Base-by-base conservation (phyloP, 2,888 invertebrate genomes). In the Hedychridium roseum region DNA sequence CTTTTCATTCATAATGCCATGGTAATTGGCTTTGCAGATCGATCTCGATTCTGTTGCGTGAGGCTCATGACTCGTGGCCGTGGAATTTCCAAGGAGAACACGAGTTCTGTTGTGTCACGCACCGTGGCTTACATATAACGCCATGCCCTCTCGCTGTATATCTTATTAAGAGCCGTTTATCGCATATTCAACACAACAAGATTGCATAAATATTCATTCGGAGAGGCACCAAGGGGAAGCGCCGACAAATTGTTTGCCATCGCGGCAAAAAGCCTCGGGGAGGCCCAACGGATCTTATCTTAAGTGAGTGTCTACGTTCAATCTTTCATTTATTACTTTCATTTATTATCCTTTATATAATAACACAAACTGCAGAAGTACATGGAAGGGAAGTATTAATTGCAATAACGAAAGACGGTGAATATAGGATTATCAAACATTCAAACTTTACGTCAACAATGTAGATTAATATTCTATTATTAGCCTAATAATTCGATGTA, bases 201-300 rank as follows among this genome's bases (percentile, higher is more conserved):
- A 34, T 35, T 45, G 27, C 27, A 56, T 58, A 46, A 58, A 56
- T 58, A 55, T 53, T 60, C 48, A 50, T 35, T 23, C 37, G 20
- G 15, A 2, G 42, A 31, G 27, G 21, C 6, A 14, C 17, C 14
- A 2, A 7, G 3, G 9, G 27, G 9, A 27, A 27, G 4, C 9
- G 27, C 9, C 27, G 27, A 4, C 9, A 3, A 27, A 27, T 27
- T 4, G 12, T 7, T 27, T 12, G 3, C n/a, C 12, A 27, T 3
- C 27, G 9, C 3, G 27, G 12, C 12, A 27, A 11, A 27, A 27
- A 4, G 12, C 4, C 9, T 9, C 27, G 4, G 3, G 27, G 27
- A 27, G 9, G 3, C 2, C 9, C 27, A 27, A n/a, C n/a, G n/a
- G n/a, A n/a, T n/a, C n/a, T n/a, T n/a, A n/a, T n/a, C n/a, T n/a